Evolutionary conservation across 2,797 vertebrate genomes (phyloP), one percentile per base, ranked within the genome.

Genomic region (Thaleichthys pacificus): DNA sequence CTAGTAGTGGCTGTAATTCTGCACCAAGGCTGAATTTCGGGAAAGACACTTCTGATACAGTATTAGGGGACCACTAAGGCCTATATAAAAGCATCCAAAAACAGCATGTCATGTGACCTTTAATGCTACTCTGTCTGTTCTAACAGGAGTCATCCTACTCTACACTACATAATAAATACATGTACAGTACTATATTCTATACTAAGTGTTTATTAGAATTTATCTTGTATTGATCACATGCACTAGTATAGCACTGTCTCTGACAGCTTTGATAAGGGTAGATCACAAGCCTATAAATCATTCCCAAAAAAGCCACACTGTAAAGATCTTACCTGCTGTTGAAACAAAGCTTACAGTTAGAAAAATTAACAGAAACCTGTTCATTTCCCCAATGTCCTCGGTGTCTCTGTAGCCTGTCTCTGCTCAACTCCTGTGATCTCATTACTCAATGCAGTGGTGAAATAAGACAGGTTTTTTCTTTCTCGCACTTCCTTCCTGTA

Each of bases 281-380:
- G 15, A 54, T 19, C 51, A 54, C 51, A 54, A 54, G 51, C 15
- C 17, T 5, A n/a, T n/a, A 19, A 19, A 17, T n/a, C 4, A 56
- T 56, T 56, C n/a, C 14, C 30, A 32, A 32, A 30, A 19, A 63
- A 19, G 15, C 8, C 11, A 8, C 35, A 24, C 12, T 69, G n/a
- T 47, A 3, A 12, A 47, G 9, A 38, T 69, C 74, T 79, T 84
- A 92, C 91, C 84, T 81, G 49, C 80, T 62, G 49, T 28, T 51
- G 64, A 57, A 56, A 82, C 64, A 14, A 69, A 73, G 24, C 57
- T 32, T 3, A 89, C 63, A 21, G 85, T 63, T 26, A 90, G 57
- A 66, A 69, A 80, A 69, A 81, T 38, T 75, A 82, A 82, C 64
- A 87, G n/a, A 61, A 14, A 14, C 22, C 22, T 61, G 24, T 12